phyloP scores from a whole-genome alignment of 1,140 invertebrate genomes.

The Mya arenaria region DNA sequence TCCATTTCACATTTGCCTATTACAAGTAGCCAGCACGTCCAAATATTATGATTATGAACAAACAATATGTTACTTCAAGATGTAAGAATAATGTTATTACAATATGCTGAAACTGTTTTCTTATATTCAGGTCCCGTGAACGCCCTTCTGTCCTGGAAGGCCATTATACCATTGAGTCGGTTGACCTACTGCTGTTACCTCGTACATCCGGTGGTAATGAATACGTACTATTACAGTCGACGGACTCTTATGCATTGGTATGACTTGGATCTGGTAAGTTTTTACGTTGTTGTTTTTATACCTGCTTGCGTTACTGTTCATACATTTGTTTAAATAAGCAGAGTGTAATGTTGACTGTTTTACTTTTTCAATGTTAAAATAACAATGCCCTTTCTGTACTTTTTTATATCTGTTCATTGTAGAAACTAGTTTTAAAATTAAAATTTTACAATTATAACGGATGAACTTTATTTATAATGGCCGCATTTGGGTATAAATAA shows the following conservation, averaged over 20 bases:
- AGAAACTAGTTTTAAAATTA: background rate
- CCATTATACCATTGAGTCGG: constrained; percentile 90
- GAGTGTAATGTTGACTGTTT: too few species aligned
- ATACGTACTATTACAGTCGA: constrained; percentile 41
- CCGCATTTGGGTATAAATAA: too few species aligned
- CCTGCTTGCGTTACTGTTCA: too few species aligned
- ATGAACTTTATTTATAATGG: too few species aligned
- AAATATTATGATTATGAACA: background rate
- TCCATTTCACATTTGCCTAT: too few species aligned
- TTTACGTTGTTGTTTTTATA: background rate
- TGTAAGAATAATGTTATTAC: background rate
- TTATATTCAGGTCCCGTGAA: constrained; percentile 84
- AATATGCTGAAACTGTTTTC: too few species aligned
- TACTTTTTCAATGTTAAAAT: too few species aligned
- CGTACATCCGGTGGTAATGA: constrained; percentile 85
- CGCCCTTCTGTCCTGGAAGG: constrained; percentile 88
- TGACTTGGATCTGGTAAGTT: constrained; percentile 58
- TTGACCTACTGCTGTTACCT: constrained; percentile 95
- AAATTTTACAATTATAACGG: too few species aligned
- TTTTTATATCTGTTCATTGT: too few species aligned
- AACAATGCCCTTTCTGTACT: too few species aligned
- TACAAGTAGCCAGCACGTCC: too few species aligned
- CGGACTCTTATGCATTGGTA: constrained; percentile 8
- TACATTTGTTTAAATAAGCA: too few species aligned
- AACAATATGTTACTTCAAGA: background rate